These are phyloP conservation scores for Leuctra nigra DNA, from an alignment of 2,888 invertebrate species.

Conservation along the genomic window DNA sequence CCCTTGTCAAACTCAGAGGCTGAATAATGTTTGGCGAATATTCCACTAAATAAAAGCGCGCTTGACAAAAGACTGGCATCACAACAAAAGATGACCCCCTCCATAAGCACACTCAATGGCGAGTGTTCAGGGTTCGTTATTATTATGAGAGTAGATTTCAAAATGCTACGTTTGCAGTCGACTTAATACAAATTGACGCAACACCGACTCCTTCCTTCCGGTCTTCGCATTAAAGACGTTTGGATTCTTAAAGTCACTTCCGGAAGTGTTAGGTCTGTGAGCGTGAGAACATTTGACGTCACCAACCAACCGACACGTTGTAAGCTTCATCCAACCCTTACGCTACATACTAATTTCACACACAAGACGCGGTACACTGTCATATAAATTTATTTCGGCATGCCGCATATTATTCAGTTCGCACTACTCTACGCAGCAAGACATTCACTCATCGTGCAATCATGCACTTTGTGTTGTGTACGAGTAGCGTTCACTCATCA, in stretches of 20 bases:
- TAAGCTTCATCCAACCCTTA: neutral
- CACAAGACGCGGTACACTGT: too few relatives aligned
- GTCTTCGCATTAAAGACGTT: conserved; percentile 9
- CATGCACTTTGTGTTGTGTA: too few relatives aligned
- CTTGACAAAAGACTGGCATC: conserved; percentile 2
- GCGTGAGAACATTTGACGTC: conserved; percentile 9
- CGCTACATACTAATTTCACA: too few relatives aligned
- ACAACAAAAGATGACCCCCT: conserved; percentile 17
- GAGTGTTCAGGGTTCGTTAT: neutral
- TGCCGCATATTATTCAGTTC: too few relatives aligned
- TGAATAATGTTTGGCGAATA: conserved; percentile 11
- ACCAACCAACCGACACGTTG: conserved; percentile 3
- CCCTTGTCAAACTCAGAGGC: conserved; percentile 11
- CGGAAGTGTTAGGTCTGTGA: neutral
- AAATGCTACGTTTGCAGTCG: conserved; percentile 8
- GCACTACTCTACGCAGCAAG: too few relatives aligned
- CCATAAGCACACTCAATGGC: too few relatives aligned
- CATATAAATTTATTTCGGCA: too few relatives aligned
- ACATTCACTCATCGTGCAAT: too few relatives aligned
- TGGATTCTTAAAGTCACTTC: conserved; percentile 11
- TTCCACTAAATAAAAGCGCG: conserved; percentile 8
- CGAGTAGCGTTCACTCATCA: too few relatives aligned
- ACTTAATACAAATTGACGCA: conserved; percentile 8
- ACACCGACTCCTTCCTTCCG: conserved; percentile 11
- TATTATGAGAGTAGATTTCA: neutral